Evolutionary conservation across 2,113 vertebrate species (phyloP).

Genomic region (Podarcis cretensis): DNA sequence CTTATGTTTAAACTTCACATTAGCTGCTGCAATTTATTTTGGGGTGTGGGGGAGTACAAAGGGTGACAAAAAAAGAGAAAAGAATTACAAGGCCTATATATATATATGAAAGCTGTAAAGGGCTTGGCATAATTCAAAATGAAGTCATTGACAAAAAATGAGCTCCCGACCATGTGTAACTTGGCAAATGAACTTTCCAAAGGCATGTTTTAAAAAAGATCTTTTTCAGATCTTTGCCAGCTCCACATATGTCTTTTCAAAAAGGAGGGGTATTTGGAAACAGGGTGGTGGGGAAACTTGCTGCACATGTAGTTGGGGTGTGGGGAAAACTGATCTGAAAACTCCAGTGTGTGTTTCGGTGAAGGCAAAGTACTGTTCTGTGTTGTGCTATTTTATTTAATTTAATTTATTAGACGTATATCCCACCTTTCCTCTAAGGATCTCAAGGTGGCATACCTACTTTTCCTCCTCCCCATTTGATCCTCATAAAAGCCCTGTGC

Average conservation of each 20-base stretch:
- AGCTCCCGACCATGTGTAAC: constrained; percentile 71
- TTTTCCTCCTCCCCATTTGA: no score
- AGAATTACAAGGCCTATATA: constrained; percentile 30
- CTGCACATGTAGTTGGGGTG: constrained; percentile 53
- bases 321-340: constrained; percentile 46
- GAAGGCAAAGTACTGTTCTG: background rate
- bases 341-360: background rate
- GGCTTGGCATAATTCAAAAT: constrained; percentile 50
- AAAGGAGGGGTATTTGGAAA: constrained; percentile 14
- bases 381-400: background rate
- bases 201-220: constrained; percentile 64
- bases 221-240: constrained; percentile 47
- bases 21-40: constrained; percentile 46
- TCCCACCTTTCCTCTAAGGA: no score
- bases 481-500: no score
- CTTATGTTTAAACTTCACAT: constrained; percentile 7
- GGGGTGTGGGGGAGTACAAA: background rate
- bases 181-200: constrained; percentile 75
- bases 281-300: background rate
- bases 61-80: no score
- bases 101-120: constrained; percentile 40
- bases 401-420: no score
- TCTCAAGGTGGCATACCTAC: no score
- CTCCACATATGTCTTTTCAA: constrained; percentile 45
- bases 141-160: constrained; percentile 69